Evolutionary conservation across 1,140 invertebrate species (phyloP).

Genomic region (Bathynomus jamesi): DNA sequence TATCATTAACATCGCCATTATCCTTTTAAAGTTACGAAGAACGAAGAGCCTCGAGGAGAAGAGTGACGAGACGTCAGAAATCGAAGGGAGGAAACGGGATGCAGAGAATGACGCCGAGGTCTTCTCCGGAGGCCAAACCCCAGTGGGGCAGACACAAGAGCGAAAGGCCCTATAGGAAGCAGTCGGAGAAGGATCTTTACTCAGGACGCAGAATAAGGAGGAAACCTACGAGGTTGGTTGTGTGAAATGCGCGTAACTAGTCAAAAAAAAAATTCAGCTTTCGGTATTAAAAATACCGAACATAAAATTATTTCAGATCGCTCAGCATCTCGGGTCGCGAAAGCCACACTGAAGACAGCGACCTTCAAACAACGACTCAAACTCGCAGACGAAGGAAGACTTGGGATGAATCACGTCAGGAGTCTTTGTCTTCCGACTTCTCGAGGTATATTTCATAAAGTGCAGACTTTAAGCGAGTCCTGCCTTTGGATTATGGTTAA

Average conservation of each 20-base stretch:
- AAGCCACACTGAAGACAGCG: conserved; percentile 21
- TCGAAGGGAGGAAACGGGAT: too few species aligned
- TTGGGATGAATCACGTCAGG: conserved; percentile 26
- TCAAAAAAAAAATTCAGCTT: too few species aligned
- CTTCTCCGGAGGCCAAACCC: conserved; percentile 18
- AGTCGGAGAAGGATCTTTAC: conserved; percentile 27
- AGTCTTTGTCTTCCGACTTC: conserved; percentile 25
- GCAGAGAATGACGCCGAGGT: too few species aligned
- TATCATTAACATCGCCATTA: too few species aligned
- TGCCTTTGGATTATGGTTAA: neutral
- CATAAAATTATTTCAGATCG: conserved; percentile 11
- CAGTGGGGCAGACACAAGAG: conserved; percentile 26
- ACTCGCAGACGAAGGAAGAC: conserved; percentile 20
- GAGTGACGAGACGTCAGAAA: too few species aligned
- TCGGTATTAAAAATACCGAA: too few species aligned
- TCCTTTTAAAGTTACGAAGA: too few species aligned
- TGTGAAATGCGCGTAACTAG: too few species aligned
- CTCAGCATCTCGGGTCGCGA: conserved; percentile 18
- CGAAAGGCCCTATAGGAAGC: conserved; percentile 27
- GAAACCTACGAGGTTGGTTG: conserved; percentile 11
- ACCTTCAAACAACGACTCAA: conserved; percentile 3
- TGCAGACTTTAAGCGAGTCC: neutral
- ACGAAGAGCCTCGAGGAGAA: too few species aligned
- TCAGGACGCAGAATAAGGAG: conserved; percentile 18
- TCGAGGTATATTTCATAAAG: conserved; percentile 11